Evolutionary conservation across 2,113 vertebrate species (phyloP).

Genomic region (Leucosticte australis): DNA sequence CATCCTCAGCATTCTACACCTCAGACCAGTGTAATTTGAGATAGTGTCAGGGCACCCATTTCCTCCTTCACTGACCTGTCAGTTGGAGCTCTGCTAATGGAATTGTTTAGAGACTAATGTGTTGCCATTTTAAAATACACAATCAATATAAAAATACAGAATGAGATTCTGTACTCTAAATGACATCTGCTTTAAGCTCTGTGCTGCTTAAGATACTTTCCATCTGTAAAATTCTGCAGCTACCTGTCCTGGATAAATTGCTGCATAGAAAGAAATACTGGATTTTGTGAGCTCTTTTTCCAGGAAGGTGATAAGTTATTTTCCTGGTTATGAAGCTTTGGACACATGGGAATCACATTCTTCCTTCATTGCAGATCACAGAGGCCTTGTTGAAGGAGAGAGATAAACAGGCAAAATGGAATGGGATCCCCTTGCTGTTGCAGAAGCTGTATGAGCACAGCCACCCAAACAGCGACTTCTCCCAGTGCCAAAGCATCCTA

Average conservation of each 20-base stretch:
- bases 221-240: background rate
- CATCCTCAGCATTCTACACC: background rate
- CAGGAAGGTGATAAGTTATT: background rate
- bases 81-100: background rate
- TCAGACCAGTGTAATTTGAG: background rate
- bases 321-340: background rate
- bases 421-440: constrained; percentile 90
- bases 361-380: constrained; percentile 79
- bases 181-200: background rate
- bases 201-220: background rate
- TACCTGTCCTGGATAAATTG: background rate
- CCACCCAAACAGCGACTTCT: constrained; percentile 93
- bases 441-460: constrained; percentile 90
- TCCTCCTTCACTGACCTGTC: background rate
- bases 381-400: constrained; percentile 88
- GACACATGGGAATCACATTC: background rate
- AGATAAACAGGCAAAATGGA: constrained; percentile 94
- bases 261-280: background rate
- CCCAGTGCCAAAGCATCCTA: constrained; percentile 88
- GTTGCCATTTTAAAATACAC: background rate
- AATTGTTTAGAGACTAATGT: background rate
- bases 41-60: background rate
- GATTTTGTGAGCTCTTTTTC: background rate
- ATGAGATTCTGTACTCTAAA: background rate
- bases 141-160: background rate